Evolutionary conservation across 1,140 invertebrate species (phyloP).

Genomic region (Rhizoglyphus robini): DNA sequence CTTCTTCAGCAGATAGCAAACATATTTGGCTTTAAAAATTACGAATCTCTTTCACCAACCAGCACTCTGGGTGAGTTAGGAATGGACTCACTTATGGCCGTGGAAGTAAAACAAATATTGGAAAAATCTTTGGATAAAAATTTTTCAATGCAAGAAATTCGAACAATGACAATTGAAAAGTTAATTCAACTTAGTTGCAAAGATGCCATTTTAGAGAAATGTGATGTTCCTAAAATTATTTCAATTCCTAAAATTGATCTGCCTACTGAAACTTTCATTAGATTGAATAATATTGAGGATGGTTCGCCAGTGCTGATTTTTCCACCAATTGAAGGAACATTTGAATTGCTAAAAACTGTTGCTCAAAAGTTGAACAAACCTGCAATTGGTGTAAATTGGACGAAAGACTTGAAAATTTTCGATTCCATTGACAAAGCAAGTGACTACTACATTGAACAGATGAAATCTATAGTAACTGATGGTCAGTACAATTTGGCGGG

Average conservation of each 20-base stretch:
- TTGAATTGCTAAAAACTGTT: slow-evolving; percentile 50
- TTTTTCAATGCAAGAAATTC: slow-evolving; percentile 75
- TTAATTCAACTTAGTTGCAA: slow-evolving; percentile 49
- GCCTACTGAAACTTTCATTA: slow-evolving; percentile 37
- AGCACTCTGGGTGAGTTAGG: slow-evolving; percentile 76
- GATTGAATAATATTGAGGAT: slow-evolving; percentile 35
- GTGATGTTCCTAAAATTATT: slow-evolving; percentile 24
- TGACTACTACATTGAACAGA: slow-evolving; percentile 50
- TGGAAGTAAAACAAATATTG: slow-evolving; percentile 90
- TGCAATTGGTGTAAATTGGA: slow-evolving; percentile 81
- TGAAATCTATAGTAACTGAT: background rate
- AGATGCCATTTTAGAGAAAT: slow-evolving; percentile 24
- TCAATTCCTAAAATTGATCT: slow-evolving; percentile 26
- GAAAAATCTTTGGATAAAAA: slow-evolving; percentile 80
- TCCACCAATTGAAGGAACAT: slow-evolving; percentile 83
- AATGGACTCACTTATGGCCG: slow-evolving; percentile 94
- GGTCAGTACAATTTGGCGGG: slow-evolving; percentile 58
- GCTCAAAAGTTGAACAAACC: slow-evolving; percentile 53
- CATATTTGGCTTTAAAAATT: slow-evolving; percentile 73
- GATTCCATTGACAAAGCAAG: slow-evolving; percentile 57
- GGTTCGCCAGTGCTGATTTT: slow-evolving; percentile 52
- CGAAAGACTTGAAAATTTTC: slow-evolving; percentile 45
- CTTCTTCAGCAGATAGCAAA: slow-evolving; percentile 61
- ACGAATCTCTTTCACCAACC: slow-evolving; percentile 52
- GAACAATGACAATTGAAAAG: slow-evolving; percentile 56